Conservation (phyloP, 2,888 invertebrate species). For the Diaprepes abbreviatus region DNA sequence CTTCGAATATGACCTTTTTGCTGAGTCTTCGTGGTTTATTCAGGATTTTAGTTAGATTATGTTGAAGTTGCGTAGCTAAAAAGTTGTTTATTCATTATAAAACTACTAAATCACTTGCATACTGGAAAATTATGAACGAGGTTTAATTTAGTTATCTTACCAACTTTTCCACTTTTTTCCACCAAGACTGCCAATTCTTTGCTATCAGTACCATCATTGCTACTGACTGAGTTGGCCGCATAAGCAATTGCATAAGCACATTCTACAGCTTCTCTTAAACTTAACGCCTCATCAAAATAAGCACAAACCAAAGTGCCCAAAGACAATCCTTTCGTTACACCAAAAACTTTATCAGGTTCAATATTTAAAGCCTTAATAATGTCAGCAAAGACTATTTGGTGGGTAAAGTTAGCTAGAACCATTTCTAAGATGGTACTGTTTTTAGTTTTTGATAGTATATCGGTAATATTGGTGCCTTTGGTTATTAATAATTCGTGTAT, state of each 20-base stretch:
- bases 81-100: no score
- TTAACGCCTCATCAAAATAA: slow-evolving; percentile 90
- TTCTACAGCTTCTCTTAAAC: slow-evolving; percentile 84
- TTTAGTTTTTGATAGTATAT: slow-evolving; percentile 24
- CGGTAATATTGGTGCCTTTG: slow-evolving; percentile 31
- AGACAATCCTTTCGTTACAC: slow-evolving; percentile 74
- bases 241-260: slow-evolving; percentile 70
- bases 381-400: slow-evolving; percentile 70
- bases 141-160: no score
- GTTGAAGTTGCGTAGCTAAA: slow-evolving; percentile 24
- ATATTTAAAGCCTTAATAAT: slow-evolving; percentile 68
- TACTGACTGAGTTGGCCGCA: slow-evolving; percentile 18
- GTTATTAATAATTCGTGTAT: slow-evolving; percentile 74
- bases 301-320: slow-evolving; percentile 93
- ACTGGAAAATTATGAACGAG: no score
- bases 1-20: slow-evolving; percentile 33
- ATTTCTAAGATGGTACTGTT: slow-evolving; percentile 16
- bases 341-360: slow-evolving; percentile 53
- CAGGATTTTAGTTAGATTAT: slow-evolving; percentile 28
- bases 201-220: slow-evolving; percentile 20
- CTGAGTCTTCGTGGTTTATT: slow-evolving; percentile 28
- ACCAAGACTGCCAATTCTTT: slow-evolving; percentile 21
- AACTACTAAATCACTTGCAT: no score
- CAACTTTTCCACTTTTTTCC: slow-evolving; percentile 21
- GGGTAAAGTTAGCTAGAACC: slow-evolving; percentile 65